Evolutionary conservation across 1,140 invertebrate species (phyloP), one percentile per base, ranked within the genome.

Genomic region (Musca domestica): DNA sequence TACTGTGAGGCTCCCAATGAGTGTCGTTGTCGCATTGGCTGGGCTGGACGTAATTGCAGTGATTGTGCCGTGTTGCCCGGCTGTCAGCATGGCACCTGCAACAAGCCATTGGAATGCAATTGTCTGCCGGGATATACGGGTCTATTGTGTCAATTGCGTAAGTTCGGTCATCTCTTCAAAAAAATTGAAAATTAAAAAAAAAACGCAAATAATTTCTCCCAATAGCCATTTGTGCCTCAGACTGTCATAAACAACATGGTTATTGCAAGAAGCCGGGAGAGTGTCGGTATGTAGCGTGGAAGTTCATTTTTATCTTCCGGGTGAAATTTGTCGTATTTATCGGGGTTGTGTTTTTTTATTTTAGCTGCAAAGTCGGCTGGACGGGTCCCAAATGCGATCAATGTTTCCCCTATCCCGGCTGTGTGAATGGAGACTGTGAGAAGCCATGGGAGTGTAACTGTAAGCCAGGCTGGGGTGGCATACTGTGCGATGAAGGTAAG

Each of bases 401-500:
- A 77, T 96, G 94, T 79, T 90, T 90, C 68, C 85, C 88, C 0
- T 95, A 95, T 82, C 93, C 93, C 0, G 93, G 92, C 51, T 95
- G 93, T 75, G 88, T 89, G 41, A 89, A 95, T 79, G 94, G 94
- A 15, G 85, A 87, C 47, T 96, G 94, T 78, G 90, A 88, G 74
- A 85, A 89, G 25, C 92, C 93, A n/a, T 95, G 92, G 92, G 92
- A 95, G 76, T 95, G 94, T 77, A 88, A 89, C 73, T 95, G 94
- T 78, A 85, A 90, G 70, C 86, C 88, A 0, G 93, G 93, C 54
- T 95, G 92, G 92, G 91, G 92, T 19, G 93, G 92, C 61, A 91
- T 94, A 84, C 87, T 95, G 0, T 95, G 94, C 81, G 91, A 95
- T 77, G 91, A 94, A 88, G 92, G 90, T 81, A 54, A 74, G 72